These are phyloP conservation scores for Actenoides lindsayi DNA, from an alignment of 2,113 vertebrate genomes.

Conservation along the genomic window DNA sequence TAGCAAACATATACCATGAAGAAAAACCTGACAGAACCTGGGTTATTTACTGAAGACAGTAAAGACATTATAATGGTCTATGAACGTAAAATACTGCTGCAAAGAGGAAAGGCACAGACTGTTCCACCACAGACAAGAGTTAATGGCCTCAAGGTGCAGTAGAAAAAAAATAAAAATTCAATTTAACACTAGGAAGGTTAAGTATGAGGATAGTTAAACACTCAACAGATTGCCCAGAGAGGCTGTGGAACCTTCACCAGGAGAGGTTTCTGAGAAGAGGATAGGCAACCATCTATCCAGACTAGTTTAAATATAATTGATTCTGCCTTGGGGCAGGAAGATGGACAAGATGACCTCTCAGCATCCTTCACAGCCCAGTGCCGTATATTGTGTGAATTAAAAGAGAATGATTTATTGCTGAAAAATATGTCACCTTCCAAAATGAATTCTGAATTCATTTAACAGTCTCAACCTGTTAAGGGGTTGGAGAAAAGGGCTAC, in stretches of 20 bases:
- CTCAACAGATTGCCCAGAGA: neutral
- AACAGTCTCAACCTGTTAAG: neutral
- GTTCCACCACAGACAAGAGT: neutral
- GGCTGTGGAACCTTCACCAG: neutral
- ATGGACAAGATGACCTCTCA: neutral
- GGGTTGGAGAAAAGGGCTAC: neutral
- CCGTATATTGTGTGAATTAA: neutral
- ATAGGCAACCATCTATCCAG: neutral
- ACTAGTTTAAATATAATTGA: neutral
- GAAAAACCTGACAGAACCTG: neutral
- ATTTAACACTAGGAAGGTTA: neutral
- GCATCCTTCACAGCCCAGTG: neutral
- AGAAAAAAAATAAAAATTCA: neutral
- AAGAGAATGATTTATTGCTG: neutral
- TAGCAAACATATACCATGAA: neutral
- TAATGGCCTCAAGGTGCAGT: neutral
- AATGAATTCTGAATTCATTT: conserved; percentile 36
- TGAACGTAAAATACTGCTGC: neutral
- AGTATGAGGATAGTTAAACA: neutral
- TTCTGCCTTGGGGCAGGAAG: neutral
- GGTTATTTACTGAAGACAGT: neutral
- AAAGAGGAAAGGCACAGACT: neutral
- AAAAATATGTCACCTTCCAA: neutral
- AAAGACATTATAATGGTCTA: neutral
- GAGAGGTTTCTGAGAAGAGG: neutral